These are phyloP conservation scores for Actenoides lindsayi DNA, from an alignment of 2,113 vertebrate genomes.

Conservation along the genomic window DNA sequence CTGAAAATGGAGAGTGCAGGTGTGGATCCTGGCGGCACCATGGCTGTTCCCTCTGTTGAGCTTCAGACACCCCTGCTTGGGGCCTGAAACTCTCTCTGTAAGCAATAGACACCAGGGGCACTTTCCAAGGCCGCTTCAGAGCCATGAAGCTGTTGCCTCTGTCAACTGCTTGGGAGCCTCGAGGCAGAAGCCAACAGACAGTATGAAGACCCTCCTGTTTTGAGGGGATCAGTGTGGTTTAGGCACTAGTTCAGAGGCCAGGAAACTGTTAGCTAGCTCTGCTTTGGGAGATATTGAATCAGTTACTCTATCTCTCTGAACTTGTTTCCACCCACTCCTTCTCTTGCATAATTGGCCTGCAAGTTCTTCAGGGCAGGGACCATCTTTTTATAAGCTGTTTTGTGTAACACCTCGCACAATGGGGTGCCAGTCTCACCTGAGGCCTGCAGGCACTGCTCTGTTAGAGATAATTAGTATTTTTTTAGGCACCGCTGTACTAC, in stretches of 20 bases:
- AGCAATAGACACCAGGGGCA: background rate
- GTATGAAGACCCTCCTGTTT: background rate
- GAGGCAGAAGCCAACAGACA: background rate
- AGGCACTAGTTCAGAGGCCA: background rate
- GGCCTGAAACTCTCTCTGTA: background rate
- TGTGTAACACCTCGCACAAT: constrained; percentile 60
- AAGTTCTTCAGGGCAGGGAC: constrained; percentile 55
- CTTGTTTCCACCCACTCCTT: constrained; percentile 60
- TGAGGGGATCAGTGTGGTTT: background rate
- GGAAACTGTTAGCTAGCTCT: background rate
- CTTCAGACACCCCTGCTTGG: background rate
- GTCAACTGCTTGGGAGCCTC: background rate
- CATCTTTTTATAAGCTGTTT: constrained; percentile 47
- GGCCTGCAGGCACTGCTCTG: constrained; percentile 33
- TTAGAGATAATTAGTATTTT: constrained; percentile 40
- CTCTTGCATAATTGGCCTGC: constrained; percentile 41
- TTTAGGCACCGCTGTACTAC: constrained; percentile 42
- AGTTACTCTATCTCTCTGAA: constrained; percentile 33
- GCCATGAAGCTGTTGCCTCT: background rate
- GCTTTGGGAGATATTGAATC: background rate
- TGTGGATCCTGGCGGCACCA: accelerated
- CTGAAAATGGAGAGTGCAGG: background rate
- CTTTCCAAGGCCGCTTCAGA: background rate
- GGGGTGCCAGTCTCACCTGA: constrained; percentile 52
- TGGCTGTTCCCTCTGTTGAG: background rate